Evolutionary conservation across 2,797 vertebrate species (phyloP).

Genomic region (Ataeniobius toweri): DNA sequence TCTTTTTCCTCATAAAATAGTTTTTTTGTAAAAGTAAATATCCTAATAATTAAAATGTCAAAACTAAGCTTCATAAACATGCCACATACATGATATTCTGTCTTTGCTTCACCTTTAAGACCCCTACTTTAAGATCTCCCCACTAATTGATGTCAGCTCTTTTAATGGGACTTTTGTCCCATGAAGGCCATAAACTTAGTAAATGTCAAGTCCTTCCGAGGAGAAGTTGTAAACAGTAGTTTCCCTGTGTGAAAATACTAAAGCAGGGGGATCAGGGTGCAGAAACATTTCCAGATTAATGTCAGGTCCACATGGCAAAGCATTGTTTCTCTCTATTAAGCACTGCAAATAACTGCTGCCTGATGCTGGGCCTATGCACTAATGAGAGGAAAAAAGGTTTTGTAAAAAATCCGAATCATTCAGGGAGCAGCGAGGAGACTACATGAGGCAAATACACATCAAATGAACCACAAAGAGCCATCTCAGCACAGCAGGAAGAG

Average conservation of each 20-base stretch:
- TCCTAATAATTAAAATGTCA: neutral
- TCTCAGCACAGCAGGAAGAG: conserved; percentile 59
- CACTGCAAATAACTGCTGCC: conserved; percentile 49
- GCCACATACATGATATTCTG: neutral
- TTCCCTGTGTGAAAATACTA: conserved; percentile 20
- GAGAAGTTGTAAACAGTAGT: conserved; percentile 5
- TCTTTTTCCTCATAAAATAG: neutral
- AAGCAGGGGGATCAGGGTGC: conserved; percentile 31
- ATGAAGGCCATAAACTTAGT: conserved; percentile 3
- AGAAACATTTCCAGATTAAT: conserved; percentile 48
- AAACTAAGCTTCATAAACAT: neutral
- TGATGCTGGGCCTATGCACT: conserved; percentile 48
- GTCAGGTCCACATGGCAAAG: conserved; percentile 36
- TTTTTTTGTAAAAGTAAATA: neutral
- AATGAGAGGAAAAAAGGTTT: conserved; percentile 66
- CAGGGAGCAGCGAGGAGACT: conserved; percentile 24
- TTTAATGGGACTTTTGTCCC: neutral
- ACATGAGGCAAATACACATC: conserved; percentile 51
- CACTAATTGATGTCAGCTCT: neutral
- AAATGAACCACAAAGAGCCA: conserved; percentile 66
- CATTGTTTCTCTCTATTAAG: conserved; percentile 63
- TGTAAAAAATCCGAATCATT: conserved; percentile 64
- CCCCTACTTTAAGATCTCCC: neutral
- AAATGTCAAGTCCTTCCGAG: conserved; percentile 20
- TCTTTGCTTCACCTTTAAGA: conserved; percentile 1